A percentile compares a stretch with the other conserved stretches of the same genome.
phyloP scores from a whole-genome alignment of 2,113 vertebrate species.

The Chloebia gouldiae region DNA sequence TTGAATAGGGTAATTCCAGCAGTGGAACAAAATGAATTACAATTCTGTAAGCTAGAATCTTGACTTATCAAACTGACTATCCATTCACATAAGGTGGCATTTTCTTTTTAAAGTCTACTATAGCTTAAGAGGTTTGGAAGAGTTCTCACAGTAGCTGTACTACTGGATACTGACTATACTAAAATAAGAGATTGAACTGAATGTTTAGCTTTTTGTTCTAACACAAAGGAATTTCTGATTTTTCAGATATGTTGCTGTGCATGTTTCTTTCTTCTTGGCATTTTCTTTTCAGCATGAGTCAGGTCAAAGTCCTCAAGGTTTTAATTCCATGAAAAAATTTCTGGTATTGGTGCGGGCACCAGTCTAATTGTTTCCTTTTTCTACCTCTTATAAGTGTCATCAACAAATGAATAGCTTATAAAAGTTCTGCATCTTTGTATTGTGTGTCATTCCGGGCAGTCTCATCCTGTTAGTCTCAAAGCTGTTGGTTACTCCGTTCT shows the following conservation, averaged over 20 bases:
- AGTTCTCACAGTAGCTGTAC: background rate
- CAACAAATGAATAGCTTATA: background rate
- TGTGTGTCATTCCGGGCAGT: background rate
- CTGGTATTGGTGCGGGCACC: background rate
- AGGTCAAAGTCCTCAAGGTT: slow-evolving; percentile 22
- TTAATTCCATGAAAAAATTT: background rate
- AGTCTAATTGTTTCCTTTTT: background rate
- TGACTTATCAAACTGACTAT: background rate
- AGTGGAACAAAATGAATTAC: background rate
- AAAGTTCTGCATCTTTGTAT: background rate
- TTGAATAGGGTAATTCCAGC: background rate
- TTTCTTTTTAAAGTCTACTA: background rate
- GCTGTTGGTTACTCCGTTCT: background rate
- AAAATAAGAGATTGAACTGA: background rate
- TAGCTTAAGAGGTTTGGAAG: background rate
- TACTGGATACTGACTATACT: slow-evolving; percentile 30
- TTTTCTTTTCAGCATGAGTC: background rate
- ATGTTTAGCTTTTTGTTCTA: background rate
- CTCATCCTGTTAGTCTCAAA: background rate
- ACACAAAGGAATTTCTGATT: background rate
- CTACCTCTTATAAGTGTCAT: background rate
- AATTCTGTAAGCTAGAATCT: background rate
- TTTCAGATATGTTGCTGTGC: background rate
- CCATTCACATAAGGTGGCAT: background rate
- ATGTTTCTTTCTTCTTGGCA: background rate